phyloP scores from a whole-genome alignment of 2,797 vertebrate species.

The Lepilemur ruficaudatus region DNA sequence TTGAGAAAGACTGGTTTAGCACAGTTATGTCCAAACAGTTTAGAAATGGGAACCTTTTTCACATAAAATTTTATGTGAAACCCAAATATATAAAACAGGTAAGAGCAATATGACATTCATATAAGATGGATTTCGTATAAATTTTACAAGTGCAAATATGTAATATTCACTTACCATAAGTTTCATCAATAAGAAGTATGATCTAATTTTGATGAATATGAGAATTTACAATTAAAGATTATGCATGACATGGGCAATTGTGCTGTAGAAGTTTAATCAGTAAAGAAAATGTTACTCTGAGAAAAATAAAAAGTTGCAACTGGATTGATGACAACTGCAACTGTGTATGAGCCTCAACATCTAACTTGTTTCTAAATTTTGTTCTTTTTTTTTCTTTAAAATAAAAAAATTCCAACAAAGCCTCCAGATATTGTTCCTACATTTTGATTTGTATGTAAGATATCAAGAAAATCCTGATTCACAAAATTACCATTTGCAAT shows the following conservation, averaged over 20 bases:
- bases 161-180: background rate
- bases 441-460: background rate
- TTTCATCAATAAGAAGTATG: conserved; percentile 6
- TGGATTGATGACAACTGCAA: background rate
- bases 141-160: background rate
- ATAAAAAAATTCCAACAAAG: too few relatives aligned
- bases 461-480: background rate
- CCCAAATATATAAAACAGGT: background rate
- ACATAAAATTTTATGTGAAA: background rate
- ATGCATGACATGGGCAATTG: background rate
- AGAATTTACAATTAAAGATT: conserved; percentile 34
- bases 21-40: background rate
- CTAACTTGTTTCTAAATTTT: background rate
- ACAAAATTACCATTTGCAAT: background rate
- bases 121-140: background rate
- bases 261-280: background rate
- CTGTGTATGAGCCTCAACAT: background rate
- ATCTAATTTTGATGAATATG: background rate
- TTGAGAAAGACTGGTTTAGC: background rate
- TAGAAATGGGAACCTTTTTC: background rate
- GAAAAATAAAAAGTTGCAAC: background rate
- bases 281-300: background rate
- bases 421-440: too few relatives aligned
- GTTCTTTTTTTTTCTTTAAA: too few relatives aligned
- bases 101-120: background rate